phyloP scores from a whole-genome alignment of 2,113 vertebrate species.

The Cariama cristata region DNA sequence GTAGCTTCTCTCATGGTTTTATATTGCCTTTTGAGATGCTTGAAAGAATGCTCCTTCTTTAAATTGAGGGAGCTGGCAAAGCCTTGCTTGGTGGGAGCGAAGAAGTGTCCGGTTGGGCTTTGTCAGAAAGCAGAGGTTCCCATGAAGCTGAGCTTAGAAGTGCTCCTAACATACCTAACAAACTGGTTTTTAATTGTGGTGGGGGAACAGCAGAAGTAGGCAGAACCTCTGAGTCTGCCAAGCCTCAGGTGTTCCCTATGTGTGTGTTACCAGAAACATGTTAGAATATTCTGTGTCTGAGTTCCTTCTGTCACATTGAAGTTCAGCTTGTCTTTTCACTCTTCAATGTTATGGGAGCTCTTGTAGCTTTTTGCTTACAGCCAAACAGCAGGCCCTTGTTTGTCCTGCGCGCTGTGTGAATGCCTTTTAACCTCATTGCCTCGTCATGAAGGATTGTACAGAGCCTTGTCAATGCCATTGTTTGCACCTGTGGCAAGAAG shows the following conservation, averaged over 20 bases:
- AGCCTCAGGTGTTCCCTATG: neutral
- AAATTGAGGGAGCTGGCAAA: neutral
- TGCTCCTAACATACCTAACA: neutral
- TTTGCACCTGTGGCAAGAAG: slow-evolving; percentile 41
- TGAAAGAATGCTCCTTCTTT: neutral
- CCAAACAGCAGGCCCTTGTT: neutral
- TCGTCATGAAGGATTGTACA: neutral
- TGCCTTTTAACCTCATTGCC: neutral
- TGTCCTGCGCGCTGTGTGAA: neutral
- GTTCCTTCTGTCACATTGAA: neutral
- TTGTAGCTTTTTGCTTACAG: neutral
- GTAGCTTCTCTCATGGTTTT: neutral
- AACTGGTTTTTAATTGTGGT: neutral
- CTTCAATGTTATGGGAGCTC: neutral
- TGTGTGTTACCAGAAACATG: neutral
- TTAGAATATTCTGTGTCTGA: neutral
- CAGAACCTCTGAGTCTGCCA: neutral
- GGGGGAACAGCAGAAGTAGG: neutral
- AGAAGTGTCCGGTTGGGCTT: neutral
- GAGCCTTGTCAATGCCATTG: neutral
- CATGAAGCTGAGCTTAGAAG: neutral
- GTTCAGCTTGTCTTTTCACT: neutral
- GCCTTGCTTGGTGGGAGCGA: neutral
- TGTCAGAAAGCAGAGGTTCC: neutral
- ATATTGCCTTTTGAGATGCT: neutral